A percentile compares a stretch with the other conserved stretches of the same genome.
phyloP scores from a whole-genome alignment of 2,113 vertebrate species.

The Nannobrachium achirus region DNA sequence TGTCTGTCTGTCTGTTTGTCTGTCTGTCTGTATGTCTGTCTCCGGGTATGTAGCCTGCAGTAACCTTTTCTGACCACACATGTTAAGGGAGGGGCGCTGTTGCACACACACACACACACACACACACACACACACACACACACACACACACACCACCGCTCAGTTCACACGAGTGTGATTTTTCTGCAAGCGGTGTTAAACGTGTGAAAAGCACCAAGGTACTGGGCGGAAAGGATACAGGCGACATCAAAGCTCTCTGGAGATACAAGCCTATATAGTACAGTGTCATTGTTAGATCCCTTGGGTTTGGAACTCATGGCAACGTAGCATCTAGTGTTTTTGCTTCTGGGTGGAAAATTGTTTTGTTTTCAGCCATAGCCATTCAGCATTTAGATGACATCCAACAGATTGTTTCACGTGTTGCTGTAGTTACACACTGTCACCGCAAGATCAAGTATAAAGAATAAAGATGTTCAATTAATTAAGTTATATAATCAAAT shows the following conservation, averaged over 20 bases:
- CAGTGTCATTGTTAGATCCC: conserved; percentile 20
- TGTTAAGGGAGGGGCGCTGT: no score
- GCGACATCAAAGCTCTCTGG: not conserved
- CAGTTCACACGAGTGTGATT: no score
- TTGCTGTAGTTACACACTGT: not conserved
- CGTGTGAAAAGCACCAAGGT: not conserved
- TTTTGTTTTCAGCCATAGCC: conserved; percentile 6
- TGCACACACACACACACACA: no score
- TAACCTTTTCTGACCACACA: no score
- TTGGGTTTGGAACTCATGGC: conserved; percentile 34
- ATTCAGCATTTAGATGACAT: not conserved
- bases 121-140: no score
- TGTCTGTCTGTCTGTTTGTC: no score
- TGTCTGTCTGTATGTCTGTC: no score
- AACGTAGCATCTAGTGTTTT: conserved; percentile 38
- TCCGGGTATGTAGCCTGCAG: no score
- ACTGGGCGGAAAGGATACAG: not conserved
- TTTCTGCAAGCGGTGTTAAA: no score
- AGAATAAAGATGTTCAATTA: no score
- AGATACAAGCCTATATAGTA: not conserved
- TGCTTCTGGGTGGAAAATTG: conserved; percentile 13
- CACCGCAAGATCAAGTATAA: not conserved
- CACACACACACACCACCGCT: no score
- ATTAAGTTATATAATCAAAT: not conserved
- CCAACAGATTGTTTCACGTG: not conserved